Base-by-base conservation (phyloP, 2,797 vertebrate species). In the Falco peregrinus region DNA sequence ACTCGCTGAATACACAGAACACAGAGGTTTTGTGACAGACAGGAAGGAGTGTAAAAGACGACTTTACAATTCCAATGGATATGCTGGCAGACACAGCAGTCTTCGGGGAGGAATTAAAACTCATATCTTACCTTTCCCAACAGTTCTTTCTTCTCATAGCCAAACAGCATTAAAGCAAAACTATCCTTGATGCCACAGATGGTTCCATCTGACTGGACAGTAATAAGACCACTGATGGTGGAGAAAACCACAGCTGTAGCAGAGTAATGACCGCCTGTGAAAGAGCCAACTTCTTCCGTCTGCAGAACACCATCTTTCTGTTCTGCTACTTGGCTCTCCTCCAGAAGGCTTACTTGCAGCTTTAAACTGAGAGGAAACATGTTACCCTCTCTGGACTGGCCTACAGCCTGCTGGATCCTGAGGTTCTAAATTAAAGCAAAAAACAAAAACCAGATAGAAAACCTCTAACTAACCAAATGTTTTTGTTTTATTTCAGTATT, bases 231-330 rank as follows among this genome's bases (percentile, higher is more conserved):
- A 14, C 98, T 99, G 94, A 99, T 95, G 82, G 98, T 98, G 82
- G 98, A 98, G 89, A 99, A 99, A 76, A 98, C 98, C 98, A 98
- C 98, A 53, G 99, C 94, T 2, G 98, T 98, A 21, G 99, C 99
- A 43, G 90, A 98, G 96, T 98, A 99, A 83, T 98, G 96, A 80
- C 87, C 90, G 14, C 47, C 79, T 9, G 97, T 71, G 35, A 74
- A 63, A 5, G 13, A 90, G 43, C 71, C 45, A 3, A 12, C 21
- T 69, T 48, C 16, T 26, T 88, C 96, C 33, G 79, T 77, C 67
- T 81, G 81, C 4, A 6, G 35, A 67, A 57, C 37, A 45, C 48
- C 69, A 47, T 37, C 75, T 29, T 65, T 43, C 83, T 69, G 81
- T 60, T 53, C 24, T 16, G 33, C 54, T 9, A 35, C 87, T 67